phyloP scores from a whole-genome alignment of 1,140 invertebrate species.

The Oppia nitens region DNA sequence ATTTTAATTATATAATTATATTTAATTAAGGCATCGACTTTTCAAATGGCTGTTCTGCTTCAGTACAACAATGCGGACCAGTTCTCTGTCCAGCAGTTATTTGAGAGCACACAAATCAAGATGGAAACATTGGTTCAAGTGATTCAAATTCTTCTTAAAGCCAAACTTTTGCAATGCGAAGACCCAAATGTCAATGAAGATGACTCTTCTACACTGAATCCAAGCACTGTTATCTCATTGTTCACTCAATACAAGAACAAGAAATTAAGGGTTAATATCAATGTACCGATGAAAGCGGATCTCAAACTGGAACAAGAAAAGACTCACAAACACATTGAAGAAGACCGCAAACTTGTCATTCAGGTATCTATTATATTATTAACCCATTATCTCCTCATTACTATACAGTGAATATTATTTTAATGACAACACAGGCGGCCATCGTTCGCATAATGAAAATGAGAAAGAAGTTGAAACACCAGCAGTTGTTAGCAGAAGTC shows the following conservation, averaged over 20 bases:
- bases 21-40: slow-evolving; percentile 58
- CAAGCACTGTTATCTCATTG: slow-evolving; percentile 17
- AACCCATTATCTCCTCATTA: neutral
- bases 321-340: slow-evolving; percentile 95
- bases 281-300: slow-evolving; percentile 93
- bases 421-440: slow-evolving; percentile 48
- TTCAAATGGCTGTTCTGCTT: slow-evolving; percentile 95
- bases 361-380: slow-evolving; percentile 27
- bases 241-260: slow-evolving; percentile 44
- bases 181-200: slow-evolving; percentile 11
- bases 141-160: slow-evolving; percentile 23
- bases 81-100: slow-evolving; percentile 70
- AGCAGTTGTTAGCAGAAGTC: slow-evolving; percentile 87
- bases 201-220: slow-evolving; percentile 16
- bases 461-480: slow-evolving; percentile 84
- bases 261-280: slow-evolving; percentile 94
- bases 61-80: slow-evolving; percentile 76
- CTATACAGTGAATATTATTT: neutral
- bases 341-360: slow-evolving; percentile 90
- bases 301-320: slow-evolving; percentile 89
- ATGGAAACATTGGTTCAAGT: slow-evolving; percentile 28
- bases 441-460: slow-evolving; percentile 99
- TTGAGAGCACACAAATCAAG: slow-evolving; percentile 75
- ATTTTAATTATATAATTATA: neutral
- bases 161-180: slow-evolving; percentile 20